Evolutionary conservation across 2,113 vertebrate species (phyloP).

Genomic region (Paralichthys olivaceus): DNA sequence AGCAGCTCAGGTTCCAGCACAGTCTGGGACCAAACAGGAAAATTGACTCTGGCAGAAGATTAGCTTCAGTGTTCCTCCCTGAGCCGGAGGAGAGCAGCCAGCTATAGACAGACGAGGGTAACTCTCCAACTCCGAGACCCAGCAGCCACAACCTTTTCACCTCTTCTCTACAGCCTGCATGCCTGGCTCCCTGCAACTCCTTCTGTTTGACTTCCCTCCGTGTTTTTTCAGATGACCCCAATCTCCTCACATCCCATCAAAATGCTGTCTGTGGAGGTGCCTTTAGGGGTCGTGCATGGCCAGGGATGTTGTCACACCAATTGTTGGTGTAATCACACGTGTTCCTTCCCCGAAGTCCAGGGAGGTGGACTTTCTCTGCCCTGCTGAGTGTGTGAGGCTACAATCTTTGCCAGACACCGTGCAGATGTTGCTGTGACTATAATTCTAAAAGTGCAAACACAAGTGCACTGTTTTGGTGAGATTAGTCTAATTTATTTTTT

Average conservation of each 20-base stretch:
- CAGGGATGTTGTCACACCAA: constrained; percentile 50
- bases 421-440: constrained; percentile 29
- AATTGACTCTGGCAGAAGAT: constrained; percentile 63
- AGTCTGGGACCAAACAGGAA: constrained; percentile 42
- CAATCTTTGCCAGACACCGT: constrained; percentile 41
- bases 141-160: constrained; percentile 46
- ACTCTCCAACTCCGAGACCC: constrained; percentile 38
- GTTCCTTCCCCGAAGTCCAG: constrained; percentile 30
- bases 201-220: constrained; percentile 12
- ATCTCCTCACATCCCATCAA: constrained; percentile 60
- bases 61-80: constrained; percentile 56
- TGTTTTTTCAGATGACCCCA: constrained; percentile 52
- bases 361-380: constrained; percentile 21
- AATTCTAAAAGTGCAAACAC: not conserved
- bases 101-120: constrained; percentile 42
- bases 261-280: constrained; percentile 28
- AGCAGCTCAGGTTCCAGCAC: constrained; percentile 41
- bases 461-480: not conserved
- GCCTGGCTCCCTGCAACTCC: constrained; percentile 25
- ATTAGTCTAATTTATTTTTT: not conserved
- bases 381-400: constrained; percentile 43
- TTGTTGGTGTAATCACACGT: constrained; percentile 51
- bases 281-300: constrained; percentile 36
- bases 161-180: constrained; percentile 11
- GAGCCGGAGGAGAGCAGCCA: constrained; percentile 12